Evolutionary conservation across 2,113 vertebrate species (phyloP), one percentile per base, ranked within the genome.

Genomic region (Heliornis fulica): DNA sequence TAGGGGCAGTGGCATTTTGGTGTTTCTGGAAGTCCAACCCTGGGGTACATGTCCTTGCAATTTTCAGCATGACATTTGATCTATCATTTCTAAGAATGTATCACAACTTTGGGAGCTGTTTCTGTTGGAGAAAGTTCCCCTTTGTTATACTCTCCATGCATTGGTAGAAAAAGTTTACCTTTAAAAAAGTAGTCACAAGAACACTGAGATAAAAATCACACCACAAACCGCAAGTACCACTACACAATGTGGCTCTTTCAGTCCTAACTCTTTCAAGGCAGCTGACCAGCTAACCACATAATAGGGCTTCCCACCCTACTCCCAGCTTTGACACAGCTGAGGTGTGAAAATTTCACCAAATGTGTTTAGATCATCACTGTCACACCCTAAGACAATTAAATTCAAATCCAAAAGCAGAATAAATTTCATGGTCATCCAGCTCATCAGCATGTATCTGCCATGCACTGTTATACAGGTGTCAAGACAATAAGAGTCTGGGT

Each of bases 241-340:
- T 56, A 36, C 72, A 80, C 57, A 48, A 31, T 32, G 13, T 13
- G 32, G 28, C 28, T 93, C 45, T 79, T 85, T 65, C 63, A n/a
- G 29, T 48, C 48, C 83, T 71, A 66, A 56, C 21, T 43, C 48
- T 38, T 71, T 34, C 32, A 65, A 88, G 38, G 26, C 45, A 88
- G 78, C 79, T 94, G 95, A 94, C 95, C 94, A 95, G 66, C 68
- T 93, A 96, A 97, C 96, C 96, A 89, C 84, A 36, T 46, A 64
- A 92, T 41, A 90, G 45, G 25, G 53, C 48, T 45, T n/a, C 26
- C 25, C 36, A 48, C 20, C 40, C 20, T 59, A 56, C 79, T 51
- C 26, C 0, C 4, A 81, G 28, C 71, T 81, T 90, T 71, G 41
- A 86, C 93, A 81, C 10, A 53, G 21, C 2, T 32, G 7, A 16